Evolutionary conservation across 2,888 invertebrate genomes (phyloP).

Genomic region (Morinoia aosen): DNA sequence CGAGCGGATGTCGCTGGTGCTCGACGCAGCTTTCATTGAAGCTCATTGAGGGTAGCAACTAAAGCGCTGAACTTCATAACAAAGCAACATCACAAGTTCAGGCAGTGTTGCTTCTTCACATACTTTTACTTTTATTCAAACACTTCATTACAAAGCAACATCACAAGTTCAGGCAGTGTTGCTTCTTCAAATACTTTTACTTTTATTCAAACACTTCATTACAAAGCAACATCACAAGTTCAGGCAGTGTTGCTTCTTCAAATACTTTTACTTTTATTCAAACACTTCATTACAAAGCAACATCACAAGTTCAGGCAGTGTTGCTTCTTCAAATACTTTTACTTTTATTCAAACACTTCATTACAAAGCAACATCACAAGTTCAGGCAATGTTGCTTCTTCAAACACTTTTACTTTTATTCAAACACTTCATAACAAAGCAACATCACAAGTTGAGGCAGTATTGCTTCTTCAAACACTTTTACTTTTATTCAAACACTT

Average conservation of each 20-base stretch:
- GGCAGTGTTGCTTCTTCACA: neutral
- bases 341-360: neutral
- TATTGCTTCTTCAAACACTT: neutral
- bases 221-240: neutral
- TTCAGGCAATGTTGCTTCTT: neutral
- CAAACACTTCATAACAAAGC: neutral
- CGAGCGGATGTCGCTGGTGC: neutral
- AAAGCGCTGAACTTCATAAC: slow-evolving; percentile 3
- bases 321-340: neutral
- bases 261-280: neutral
- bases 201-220: neutral
- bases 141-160: neutral
- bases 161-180: neutral
- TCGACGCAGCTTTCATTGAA: neutral
- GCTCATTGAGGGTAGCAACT: neutral
- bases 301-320: neutral
- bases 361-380: neutral
- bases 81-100: neutral
- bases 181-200: neutral
- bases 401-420: neutral
- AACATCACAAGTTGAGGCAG: neutral
- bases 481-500: neutral
- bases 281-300: neutral
- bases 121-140: neutral
- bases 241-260: neutral